phyloP scores from a whole-genome alignment of 2,797 vertebrate genomes.

The Rhinoraja longicauda region DNA sequence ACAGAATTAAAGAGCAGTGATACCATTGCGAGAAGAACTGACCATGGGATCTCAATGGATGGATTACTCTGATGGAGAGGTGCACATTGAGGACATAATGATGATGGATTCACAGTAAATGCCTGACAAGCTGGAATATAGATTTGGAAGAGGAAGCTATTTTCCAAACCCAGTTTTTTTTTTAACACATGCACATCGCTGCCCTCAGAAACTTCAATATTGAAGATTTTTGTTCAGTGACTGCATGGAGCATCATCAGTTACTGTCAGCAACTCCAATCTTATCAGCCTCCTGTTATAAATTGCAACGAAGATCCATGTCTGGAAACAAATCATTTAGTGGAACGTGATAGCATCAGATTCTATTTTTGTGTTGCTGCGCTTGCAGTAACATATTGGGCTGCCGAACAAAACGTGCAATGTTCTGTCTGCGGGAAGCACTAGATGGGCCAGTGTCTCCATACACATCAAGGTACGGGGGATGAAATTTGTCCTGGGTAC shows the following conservation, averaged over 20 bases:
- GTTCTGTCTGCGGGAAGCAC: no score
- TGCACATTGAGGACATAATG: conserved; percentile 25
- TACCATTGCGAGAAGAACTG: not conserved
- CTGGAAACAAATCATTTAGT: conserved; percentile 49
- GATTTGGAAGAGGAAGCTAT: conserved; percentile 11
- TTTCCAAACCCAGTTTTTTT: conserved; percentile 43
- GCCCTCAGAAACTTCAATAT: conserved; percentile 42
- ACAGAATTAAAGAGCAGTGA: not conserved
- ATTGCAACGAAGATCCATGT: conserved; percentile 51
- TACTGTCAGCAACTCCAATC: conserved; percentile 51
- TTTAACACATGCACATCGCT: conserved; percentile 43
- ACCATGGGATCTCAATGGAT: conserved; percentile 30
- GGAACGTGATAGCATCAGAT: conserved; percentile 49
- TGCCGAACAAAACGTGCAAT: no score
- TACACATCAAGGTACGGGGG: no score
- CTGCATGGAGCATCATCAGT: conserved; percentile 55
- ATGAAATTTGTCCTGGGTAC: no score
- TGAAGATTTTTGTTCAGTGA: conserved; percentile 50
- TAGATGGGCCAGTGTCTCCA: no score
- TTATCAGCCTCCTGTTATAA: conserved; percentile 54
- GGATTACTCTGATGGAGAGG: not conserved
- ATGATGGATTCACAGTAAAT: conserved; percentile 31
- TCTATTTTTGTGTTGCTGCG: conserved; percentile 45
- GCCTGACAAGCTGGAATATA: not conserved
- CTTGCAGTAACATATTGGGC: not conserved